Conservation (phyloP, 2,888 invertebrate species). For the Calliphora vomitoria region DNA sequence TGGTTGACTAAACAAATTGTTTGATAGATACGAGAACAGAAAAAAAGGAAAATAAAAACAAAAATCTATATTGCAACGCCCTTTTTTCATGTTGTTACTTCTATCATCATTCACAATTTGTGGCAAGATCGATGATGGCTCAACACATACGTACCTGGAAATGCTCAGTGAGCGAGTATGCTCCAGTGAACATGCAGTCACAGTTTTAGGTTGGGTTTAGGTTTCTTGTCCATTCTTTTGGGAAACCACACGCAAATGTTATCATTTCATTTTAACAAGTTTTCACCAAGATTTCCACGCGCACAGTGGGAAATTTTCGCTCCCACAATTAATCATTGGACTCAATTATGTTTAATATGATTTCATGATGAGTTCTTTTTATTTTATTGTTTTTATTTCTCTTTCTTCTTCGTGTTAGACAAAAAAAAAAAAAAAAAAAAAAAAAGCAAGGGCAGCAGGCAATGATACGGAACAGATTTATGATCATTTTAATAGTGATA, state of each 20-base stretch:
- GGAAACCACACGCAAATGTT: conserved; percentile 66
- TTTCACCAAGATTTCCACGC: conserved; percentile 72
- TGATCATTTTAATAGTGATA: conserved; percentile 52
- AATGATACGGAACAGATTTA: conserved; percentile 71
- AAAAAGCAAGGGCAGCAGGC: conserved; percentile 26
- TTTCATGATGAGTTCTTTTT: conserved; percentile 45
- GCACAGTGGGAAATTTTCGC: conserved; percentile 79
- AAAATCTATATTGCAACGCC: conserved; percentile 68
- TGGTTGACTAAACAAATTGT: conserved; percentile 71
- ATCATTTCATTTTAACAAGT: conserved; percentile 67
- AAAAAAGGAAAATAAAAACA: background rate
- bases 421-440: background rate
- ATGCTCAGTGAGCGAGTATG: conserved; percentile 8
- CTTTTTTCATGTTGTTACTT: conserved; percentile 66
- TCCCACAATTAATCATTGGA: conserved; percentile 83
- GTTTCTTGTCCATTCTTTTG: background rate
- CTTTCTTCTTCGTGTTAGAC: background rate
- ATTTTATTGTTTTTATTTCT: conserved; percentile 5
- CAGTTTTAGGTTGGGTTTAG: conserved; percentile 56
- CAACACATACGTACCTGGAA: conserved; percentile 34
- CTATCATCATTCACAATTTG: conserved; percentile 51
- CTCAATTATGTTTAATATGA: conserved; percentile 62
- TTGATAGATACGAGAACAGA: conserved; percentile 52
- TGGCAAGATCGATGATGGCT: conserved; percentile 58
- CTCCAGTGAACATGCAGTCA: conserved; percentile 44